Percentiles rank a stretch among this genome's conserved stretches.
Conservation (phyloP, 2,113 vertebrate species). For the Cephalophus harveyi region DNA sequence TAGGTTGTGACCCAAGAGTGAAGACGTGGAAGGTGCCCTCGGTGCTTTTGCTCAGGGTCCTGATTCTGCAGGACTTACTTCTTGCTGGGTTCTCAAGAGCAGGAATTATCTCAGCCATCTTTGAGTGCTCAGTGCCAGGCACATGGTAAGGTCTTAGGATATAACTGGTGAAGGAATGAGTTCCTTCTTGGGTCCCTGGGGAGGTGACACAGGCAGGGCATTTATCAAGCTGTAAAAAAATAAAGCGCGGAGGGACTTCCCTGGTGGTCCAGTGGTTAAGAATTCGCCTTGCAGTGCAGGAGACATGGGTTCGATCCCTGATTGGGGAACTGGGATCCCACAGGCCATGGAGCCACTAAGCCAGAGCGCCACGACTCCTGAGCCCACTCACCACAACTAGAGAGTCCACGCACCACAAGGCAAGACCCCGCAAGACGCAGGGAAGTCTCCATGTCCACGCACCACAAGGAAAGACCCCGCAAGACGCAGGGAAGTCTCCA, state of each 20-base stretch:
- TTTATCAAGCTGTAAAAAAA: background rate
- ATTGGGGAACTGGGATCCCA: background rate
- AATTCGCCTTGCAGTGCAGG: background rate
- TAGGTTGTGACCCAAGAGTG: too few species aligned
- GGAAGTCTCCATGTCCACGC: background rate
- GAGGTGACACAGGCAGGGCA: background rate
- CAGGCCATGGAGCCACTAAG: background rate
- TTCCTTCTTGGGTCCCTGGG: background rate
- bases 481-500: too few species aligned
- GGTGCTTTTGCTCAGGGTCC: too few species aligned
- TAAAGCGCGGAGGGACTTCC: background rate
- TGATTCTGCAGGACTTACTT: background rate
- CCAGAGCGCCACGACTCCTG: background rate
- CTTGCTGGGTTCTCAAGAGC: background rate
- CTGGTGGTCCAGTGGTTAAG: background rate
- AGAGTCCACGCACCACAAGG: background rate
- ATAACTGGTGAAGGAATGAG: background rate
- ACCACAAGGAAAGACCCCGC: background rate
- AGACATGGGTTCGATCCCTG: background rate
- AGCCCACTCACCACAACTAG: background rate
- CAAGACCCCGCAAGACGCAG: background rate
- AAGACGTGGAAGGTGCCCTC: background rate
- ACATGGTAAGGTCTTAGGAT: background rate
- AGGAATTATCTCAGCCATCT: background rate
- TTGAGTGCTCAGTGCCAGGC: background rate